Base-by-base conservation (phyloP, 37 sponge, comb jelly and placozoan genomes). In the Geodia barretti region DNA sequence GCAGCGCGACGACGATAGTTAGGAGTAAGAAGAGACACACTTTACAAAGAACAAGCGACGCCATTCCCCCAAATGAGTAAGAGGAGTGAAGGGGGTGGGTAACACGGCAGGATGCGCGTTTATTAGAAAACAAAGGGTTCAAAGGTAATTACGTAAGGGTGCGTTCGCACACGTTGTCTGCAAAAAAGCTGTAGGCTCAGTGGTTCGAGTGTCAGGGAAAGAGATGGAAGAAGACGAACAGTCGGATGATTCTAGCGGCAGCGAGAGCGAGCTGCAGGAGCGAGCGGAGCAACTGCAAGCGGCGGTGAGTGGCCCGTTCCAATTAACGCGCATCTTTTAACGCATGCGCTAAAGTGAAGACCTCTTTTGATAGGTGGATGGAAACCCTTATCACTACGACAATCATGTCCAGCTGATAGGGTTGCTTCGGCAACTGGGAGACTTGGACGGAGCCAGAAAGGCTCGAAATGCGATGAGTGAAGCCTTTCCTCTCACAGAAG, bases 401-500 rank as follows among this genome's bases (percentile, higher is more conserved):
- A 62, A 62, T 17, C 83, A 94, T 69, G 78, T 91, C 66, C 67
- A 90, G 64, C 80, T 90, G 58, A 87, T 94, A 21, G 4, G 54
- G 43, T 42, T 78, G 41, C 62, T 83, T 26, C 63, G 92, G 60
- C 77, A 74, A 64, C 69, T 32, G 26, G 90, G 85, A n/a, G 88
- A 90, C 42, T 43, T 89, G 58, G 70, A 83, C 34, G 77, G 42
- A 41, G 81, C 83, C 37, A 71, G 95, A 37, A 63, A 76, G 58
- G 91, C 91, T 21, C 39, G 92, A 19, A 78, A 87, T 29, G 65
- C 5, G 9, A 94, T 91, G 95, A 82, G 80, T 17, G 59, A 83
- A 0, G 28, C 84, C 0, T 94, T 84, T 54, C 95, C 95, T 24
- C 70, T 94, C 0, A 81, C 82, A 31, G 88, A 94, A 87, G 87